Evolutionary conservation across 2,797 vertebrate genomes (phyloP).

Genomic region (Nasua narica): DNA sequence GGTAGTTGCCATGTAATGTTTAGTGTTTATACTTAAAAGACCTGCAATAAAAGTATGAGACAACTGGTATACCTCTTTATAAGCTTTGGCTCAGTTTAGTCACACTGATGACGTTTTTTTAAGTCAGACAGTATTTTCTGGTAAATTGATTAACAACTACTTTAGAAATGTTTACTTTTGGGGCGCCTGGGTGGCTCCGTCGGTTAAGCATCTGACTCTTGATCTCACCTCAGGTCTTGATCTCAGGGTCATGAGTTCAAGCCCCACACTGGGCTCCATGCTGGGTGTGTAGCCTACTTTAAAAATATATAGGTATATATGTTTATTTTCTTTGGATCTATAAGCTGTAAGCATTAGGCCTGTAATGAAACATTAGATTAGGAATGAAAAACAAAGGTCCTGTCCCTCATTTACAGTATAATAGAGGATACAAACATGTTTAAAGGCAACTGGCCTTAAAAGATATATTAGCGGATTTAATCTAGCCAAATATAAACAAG

Average conservation of each 20-base stretch:
- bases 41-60: background rate
- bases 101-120: background rate
- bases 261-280: background rate
- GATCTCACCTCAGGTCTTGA: background rate
- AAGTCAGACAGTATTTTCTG: background rate
- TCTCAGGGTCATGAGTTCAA: background rate
- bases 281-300: background rate
- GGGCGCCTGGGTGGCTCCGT: background rate
- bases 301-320: background rate
- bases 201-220: background rate
- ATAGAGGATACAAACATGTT: background rate
- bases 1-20: background rate
- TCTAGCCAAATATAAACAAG: background rate
- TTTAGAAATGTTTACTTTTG: constrained; percentile 20
- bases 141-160: background rate
- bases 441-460: background rate
- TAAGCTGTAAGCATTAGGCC: background rate
- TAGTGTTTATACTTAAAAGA: background rate
- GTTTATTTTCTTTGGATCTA: background rate
- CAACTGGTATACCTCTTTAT: background rate
- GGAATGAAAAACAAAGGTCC: background rate
- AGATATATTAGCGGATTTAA: background rate
- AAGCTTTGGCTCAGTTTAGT: background rate
- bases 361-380: background rate
- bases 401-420: background rate